Base-by-base conservation (phyloP, 2,797 vertebrate species). In the Danionella dracula region DNA sequence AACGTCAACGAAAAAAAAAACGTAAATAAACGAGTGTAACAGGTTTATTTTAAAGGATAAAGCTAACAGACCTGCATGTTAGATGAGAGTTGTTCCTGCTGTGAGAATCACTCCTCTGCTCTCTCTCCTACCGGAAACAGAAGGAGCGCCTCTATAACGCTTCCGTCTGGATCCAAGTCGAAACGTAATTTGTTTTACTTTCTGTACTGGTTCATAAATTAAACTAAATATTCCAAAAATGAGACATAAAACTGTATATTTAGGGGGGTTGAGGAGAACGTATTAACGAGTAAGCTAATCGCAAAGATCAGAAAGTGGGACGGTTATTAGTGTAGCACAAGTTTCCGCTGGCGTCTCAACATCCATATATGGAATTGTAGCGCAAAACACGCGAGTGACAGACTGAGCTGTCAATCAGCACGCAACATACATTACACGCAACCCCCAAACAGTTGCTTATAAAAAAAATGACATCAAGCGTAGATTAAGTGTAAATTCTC, bases 11-110 rank as follows among this genome's bases (percentile, higher is more conserved):
- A 32, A 20, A 19, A 9, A 3, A 9, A 5, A 1, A 20, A 53
- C 3, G n/a, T n/a, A n/a, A n/a, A n/a, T n/a, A n/a, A n/a, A n/a
- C n/a, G n/a, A n/a, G n/a, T 21, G 15, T 13, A 16, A 40, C 0
- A 16, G 1, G 11, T n/a, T n/a, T n/a, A n/a, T n/a, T n/a, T 2
- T 6, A 5, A 23, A 0, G 0, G 2, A 11, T 11, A 9, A 66
- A 54, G 10, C 0, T 27, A 12, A 78, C 81, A 5, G 23, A 87
- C 86, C 88, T 90, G 86, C 86, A 89, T 89, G 55, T 71, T 76
- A 38, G 19, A 34, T 11, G 5, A 9, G 23, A 1, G 53, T n/a
- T 10, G 2, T 27, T 10, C 50, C 49, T 56, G 41, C 74, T 50
- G 27, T 42, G 63, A 35, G 77, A 81, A 81, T 79, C 83, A 85